Conservation (phyloP, 2,888 invertebrate species). For the Plutella xylostella region DNA sequence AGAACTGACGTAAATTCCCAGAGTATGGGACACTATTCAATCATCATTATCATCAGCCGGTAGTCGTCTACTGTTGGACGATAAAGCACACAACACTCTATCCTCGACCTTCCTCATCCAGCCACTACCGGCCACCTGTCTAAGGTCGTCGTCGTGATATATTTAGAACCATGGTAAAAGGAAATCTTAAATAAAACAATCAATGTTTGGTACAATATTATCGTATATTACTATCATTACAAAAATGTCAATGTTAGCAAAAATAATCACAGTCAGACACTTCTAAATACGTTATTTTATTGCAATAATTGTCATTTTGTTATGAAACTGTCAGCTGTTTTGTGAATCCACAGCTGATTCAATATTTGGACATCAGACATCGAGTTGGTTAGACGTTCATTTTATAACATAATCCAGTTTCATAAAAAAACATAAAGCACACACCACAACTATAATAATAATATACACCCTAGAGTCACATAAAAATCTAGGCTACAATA, state of each 20-base stretch:
- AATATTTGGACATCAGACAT: too few relatives aligned
- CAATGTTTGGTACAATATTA: slow-evolving; percentile 58
- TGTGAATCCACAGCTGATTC: too few relatives aligned
- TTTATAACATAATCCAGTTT: neutral
- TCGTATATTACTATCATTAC: slow-evolving; percentile 63
- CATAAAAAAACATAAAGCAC: slow-evolving; percentile 13
- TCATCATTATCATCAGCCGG: too few relatives aligned
- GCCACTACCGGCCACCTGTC: too few relatives aligned
- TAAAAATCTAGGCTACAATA: neutral
- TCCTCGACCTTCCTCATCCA: too few relatives aligned
- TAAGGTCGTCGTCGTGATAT: too few relatives aligned
- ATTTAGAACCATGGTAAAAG: neutral
- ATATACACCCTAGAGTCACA: slow-evolving; percentile 1
- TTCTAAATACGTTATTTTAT: slow-evolving; percentile 29
- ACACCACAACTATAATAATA: slow-evolving; percentile 20
- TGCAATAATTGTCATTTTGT: neutral
- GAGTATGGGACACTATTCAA: too few relatives aligned
- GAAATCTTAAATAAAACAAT: slow-evolving; percentile 23
- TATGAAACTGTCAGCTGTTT: neutral
- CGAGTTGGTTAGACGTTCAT: too few relatives aligned
- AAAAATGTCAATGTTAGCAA: slow-evolving; percentile 70
- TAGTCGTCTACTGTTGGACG: too few relatives aligned
- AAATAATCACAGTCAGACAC: slow-evolving; percentile 69
- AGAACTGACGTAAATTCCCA: too few relatives aligned
- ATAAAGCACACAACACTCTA: too few relatives aligned